Evolutionary conservation across 2,113 vertebrate species (phyloP), one percentile per base, ranked within the genome.

Genomic region (Bubalus kerabau): DNA sequence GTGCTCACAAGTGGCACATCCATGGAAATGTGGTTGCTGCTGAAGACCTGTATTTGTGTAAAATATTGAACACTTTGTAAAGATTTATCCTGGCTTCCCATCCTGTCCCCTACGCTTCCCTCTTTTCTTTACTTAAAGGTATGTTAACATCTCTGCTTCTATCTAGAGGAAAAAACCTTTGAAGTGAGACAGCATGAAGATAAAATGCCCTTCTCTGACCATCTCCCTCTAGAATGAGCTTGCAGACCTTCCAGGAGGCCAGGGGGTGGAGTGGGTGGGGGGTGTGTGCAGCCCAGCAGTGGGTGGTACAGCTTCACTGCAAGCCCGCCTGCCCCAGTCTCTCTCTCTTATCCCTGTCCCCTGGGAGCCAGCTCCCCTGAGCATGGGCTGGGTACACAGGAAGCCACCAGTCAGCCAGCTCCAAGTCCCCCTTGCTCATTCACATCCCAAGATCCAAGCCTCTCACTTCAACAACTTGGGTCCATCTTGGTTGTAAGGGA

Each of bases 1-100:
- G 54, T 88, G 54, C 0, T 0, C 14, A 30, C 1, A 0, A 21
- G 0, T 13, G 78, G 91, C 74, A 62, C 95, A 97, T 90, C 56
- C 94, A 48, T 90, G 54, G 52, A 95, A 94, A 97, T 32, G 5
- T 98, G 91, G n/a, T 74, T 97, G 92, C 88, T 78, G 67, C 94
- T 87, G 30, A 87, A 91, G 91, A 0, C 0, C 84, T 96, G 93
- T 97, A 87, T 98, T 96, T 94, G 90, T 97, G 84, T 90, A 92
- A 98, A 94, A 95, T 95, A 92, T 92, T 97, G 93, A 98, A 98
- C 93, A 92, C 62, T 57, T 97, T 15, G 71, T 67, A 36, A 97
- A 97, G 89, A 96, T 97, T 94, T 96, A 95, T 84, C 96, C 96
- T 23, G 36, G 23, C 19, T 67, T 71, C 32, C 80, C 32, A 15